These are phyloP conservation scores for Chrosomus eos DNA, from an alignment of 2,797 vertebrate species.

Conservation along the genomic window DNA sequence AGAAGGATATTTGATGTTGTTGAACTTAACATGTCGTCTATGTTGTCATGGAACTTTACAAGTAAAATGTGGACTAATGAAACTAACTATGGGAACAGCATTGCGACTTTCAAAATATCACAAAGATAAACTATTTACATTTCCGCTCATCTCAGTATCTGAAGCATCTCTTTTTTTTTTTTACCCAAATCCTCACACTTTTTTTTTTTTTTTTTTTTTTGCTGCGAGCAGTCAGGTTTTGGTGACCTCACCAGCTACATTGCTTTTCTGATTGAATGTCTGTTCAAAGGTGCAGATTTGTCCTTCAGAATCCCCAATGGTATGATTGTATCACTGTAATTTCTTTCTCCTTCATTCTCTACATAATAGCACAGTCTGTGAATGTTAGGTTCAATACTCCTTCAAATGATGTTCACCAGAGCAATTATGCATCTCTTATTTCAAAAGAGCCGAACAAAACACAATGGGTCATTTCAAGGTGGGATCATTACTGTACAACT, in stretches of 20 bases:
- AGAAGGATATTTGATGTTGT: conserved; percentile 17
- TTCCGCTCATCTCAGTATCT: conserved; percentile 22
- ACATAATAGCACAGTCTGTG: conserved; percentile 36
- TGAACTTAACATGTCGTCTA: conserved; percentile 2
- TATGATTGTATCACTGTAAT: conserved; percentile 38
- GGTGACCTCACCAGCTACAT: conserved; percentile 11
- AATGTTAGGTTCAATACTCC: conserved; percentile 51
- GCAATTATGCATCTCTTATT: conserved; percentile 51
- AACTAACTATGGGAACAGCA: conserved; percentile 15
- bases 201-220: neutral
- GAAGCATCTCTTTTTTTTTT: neutral
- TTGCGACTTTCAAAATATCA: conserved; percentile 25
- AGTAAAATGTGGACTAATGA: conserved; percentile 17
- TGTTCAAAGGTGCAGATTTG: conserved; percentile 32
- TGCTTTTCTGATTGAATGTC: conserved; percentile 32
- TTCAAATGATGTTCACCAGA: conserved; percentile 54
- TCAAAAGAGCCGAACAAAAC: conserved; percentile 35
- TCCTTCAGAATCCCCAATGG: conserved; percentile 30
- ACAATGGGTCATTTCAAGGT: conserved; percentile 48
- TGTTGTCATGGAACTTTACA: conserved; percentile 16
- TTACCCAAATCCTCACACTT: neutral
- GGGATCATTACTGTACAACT: conserved; percentile 10
- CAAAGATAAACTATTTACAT: conserved; percentile 28
- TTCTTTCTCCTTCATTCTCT: conserved; percentile 2
- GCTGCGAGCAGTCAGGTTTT: neutral